Evolutionary conservation across 2,888 invertebrate genomes (phyloP).

Genomic region (Meganola albula): DNA sequence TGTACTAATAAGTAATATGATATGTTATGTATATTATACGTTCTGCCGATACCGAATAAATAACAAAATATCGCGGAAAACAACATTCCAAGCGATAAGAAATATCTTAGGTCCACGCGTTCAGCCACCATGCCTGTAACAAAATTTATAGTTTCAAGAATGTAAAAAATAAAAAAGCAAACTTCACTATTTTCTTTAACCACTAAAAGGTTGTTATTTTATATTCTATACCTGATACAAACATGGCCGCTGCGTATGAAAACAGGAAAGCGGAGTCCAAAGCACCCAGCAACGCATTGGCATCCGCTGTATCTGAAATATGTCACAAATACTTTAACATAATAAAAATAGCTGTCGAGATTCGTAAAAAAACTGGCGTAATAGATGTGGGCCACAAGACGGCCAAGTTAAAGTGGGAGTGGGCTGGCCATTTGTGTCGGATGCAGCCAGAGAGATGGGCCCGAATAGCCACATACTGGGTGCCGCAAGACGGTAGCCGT

Average conservation of each 20-base stretch:
- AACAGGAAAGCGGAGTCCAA: slow-evolving; percentile 95
- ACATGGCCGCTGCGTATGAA: slow-evolving; percentile 96
- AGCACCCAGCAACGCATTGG: slow-evolving; percentile 87
- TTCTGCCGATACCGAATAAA: slow-evolving; percentile 91
- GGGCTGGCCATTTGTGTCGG: no score
- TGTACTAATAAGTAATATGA: slow-evolving; percentile 91
- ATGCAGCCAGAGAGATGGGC: no score
- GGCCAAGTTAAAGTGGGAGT: no score
- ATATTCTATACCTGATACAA: slow-evolving; percentile 80
- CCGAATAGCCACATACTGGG: no score
- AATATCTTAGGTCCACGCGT: slow-evolving; percentile 92
- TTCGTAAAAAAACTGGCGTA: no score
- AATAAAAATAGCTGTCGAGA: no score
- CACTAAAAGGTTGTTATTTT: not conserved
- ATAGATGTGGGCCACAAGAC: no score
- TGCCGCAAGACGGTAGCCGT: no score
- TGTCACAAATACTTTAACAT: no score
- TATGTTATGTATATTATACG: slow-evolving; percentile 87
- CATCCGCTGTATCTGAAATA: slow-evolving; percentile 78
- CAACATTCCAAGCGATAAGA: slow-evolving; percentile 94
- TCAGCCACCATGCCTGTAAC: slow-evolving; percentile 95
- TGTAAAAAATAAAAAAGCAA: not conserved
- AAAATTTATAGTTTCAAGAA: no score
- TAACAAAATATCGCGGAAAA: slow-evolving; percentile 91
- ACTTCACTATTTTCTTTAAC: not conserved